A percentile compares a stretch with the other conserved stretches of the same genome.
Conservation (phyloP, 2,888 invertebrate species). For the Tetropium fuscum region DNA sequence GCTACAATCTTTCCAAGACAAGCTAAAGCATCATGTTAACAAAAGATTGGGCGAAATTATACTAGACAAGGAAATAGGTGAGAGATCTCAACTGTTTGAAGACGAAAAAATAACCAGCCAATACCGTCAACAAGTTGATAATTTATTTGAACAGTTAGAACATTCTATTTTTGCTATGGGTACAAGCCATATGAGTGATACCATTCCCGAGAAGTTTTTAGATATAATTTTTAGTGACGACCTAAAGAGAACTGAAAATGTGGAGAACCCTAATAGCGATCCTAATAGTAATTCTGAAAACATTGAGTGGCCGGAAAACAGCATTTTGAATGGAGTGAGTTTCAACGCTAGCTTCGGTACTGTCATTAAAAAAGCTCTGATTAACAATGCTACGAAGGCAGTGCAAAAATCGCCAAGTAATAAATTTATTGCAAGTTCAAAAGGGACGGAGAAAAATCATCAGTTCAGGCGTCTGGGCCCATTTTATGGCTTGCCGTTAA, state of each 20-base stretch:
- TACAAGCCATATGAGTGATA: conserved; percentile 37
- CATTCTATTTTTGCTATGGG: conserved; percentile 68
- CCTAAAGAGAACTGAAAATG: conserved; percentile 49
- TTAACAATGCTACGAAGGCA: conserved; percentile 56
- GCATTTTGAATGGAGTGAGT: conserved; percentile 39
- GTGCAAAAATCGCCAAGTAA: conserved; percentile 30
- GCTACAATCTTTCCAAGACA: conserved; percentile 39
- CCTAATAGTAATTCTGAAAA: conserved; percentile 24
- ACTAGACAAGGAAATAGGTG: conserved; percentile 35
- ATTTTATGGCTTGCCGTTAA: conserved; percentile 85
- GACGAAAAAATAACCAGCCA: conserved; percentile 43
- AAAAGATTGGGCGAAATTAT: conserved; percentile 3
- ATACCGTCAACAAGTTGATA: conserved; percentile 63
- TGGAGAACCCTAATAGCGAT: conserved; percentile 29
- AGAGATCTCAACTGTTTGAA: conserved; percentile 44
- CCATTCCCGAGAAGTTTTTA: conserved; percentile 49
- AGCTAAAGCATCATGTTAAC: conserved; percentile 27
- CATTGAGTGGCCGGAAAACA: conserved; percentile 38
- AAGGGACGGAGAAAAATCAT: conserved; percentile 30
- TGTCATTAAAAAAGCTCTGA: conserved; percentile 56
- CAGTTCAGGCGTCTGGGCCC: conserved; percentile 60
- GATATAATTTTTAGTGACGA: conserved; percentile 49
- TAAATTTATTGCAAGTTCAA: conserved; percentile 38
- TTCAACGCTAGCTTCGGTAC: conserved; percentile 52
- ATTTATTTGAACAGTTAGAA: conserved; percentile 68